Base-by-base conservation (phyloP, 2,888 invertebrate genomes). In the Caenorhabditis sp. region DNA sequence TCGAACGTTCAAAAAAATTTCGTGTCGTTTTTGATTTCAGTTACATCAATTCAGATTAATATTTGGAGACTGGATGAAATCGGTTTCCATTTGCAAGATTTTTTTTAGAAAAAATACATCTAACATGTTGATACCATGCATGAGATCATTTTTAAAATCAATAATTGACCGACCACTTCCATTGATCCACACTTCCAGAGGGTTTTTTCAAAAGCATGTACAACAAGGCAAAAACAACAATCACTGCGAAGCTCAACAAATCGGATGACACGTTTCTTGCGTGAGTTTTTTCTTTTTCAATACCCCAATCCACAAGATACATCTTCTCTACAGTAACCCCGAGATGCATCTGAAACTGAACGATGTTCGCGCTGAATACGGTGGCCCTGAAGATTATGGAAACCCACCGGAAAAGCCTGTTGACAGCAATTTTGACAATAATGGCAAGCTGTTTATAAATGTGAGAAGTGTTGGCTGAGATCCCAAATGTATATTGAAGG, bases 221-320 rank as follows among this genome's bases (percentile, higher is more conserved):
- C 27, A 26, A 25, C 12, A 56, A 56, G 27, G 56, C 56, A 25
- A 56, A 56, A 27, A 56, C 56, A 26, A 26, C 56, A 12, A 26
- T 56, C 3, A n/a, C 10, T 14, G 12, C 27, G 17, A 8, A 12
- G 3, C 23, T 56, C 8, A 58, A 58, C 36, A 58, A 58, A 36
- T 31, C n/a, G 2, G 57, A 58, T 58, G 57, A 58, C 20, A 58
- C 57, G n/a, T 58, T 58, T 25, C 14, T 58, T 20, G 20, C 36
- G 57, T 58, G 20, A 20, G 52, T 43, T 14, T 43, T 4, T 10
- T 3, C 53, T 17, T 20, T 50, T n/a, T 50, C 50, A 5, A n/a
- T 12, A n/a, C 17, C 50, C 4, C 5, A 50, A n/a, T 10, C 4
- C 14, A 20, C 4, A n/a, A n/a, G 2, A n/a, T 53, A 4, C 23